Percentiles rank a stretch among this genome's conserved stretches.
Conservation (phyloP, 2,797 vertebrate species). For the Acridotheres tristis region DNA sequence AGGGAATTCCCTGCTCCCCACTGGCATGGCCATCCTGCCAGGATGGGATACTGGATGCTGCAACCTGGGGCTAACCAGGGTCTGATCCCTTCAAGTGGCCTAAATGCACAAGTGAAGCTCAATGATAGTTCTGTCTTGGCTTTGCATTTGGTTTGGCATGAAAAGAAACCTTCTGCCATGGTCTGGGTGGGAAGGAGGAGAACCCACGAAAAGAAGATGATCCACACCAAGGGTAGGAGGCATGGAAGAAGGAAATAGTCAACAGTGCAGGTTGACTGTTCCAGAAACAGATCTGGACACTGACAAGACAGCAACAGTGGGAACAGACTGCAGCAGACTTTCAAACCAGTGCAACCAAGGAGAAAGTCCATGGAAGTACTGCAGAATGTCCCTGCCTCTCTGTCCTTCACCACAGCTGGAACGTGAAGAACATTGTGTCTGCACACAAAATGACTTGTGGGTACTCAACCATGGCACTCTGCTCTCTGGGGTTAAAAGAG, state of each 20-base stretch:
- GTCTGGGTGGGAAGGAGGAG: background rate
- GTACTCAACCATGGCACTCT: background rate
- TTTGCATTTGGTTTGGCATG: background rate
- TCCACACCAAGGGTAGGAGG: background rate
- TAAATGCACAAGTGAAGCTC: background rate
- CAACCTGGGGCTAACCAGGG: background rate
- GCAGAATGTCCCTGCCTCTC: background rate
- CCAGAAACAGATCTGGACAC: background rate
- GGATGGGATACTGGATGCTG: constrained; percentile 3
- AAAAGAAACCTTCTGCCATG: background rate
- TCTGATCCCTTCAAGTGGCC: background rate
- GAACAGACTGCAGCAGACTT: background rate
- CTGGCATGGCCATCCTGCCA: constrained; percentile 7
- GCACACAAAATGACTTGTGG: background rate
- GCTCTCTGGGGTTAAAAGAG: background rate
- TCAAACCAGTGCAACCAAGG: background rate
- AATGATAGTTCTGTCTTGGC: background rate
- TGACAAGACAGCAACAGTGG: background rate
- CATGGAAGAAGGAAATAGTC: background rate
- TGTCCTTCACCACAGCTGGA: background rate
- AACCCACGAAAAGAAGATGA: background rate
- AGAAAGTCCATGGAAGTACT: background rate
- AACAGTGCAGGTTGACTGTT: background rate
- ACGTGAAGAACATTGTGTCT: background rate
- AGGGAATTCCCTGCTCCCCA: constrained; percentile 63